Conservation (phyloP, 2,797 vertebrate genomes). For the Champsocephalus esox region DNA sequence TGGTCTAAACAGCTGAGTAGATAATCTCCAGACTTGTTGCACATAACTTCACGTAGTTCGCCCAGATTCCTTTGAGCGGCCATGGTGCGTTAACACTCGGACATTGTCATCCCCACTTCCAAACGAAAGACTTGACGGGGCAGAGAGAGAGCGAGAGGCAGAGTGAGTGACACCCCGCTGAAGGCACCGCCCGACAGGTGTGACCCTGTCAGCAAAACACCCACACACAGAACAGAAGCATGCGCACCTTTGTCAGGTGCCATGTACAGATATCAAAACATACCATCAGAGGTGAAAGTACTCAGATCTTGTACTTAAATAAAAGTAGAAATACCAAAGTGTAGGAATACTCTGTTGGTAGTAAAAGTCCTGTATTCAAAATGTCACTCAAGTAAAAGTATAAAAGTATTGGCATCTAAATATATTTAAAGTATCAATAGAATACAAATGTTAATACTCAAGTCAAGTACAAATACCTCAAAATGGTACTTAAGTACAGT, state of each 20-base stretch:
- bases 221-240: slow-evolving; percentile 15
- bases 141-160: neutral
- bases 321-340: too few species aligned
- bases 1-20: neutral
- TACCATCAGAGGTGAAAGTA: too few species aligned
- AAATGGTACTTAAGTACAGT: too few species aligned
- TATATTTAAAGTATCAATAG: too few species aligned
- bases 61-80: slow-evolving; percentile 5
- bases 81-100: slow-evolving; percentile 39
- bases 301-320: too few species aligned
- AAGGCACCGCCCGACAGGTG: slow-evolving; percentile 72
- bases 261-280: neutral
- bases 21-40: neutral
- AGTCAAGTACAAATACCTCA: too few species aligned
- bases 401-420: too few species aligned
- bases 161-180: slow-evolving; percentile 28
- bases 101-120: slow-evolving; percentile 21
- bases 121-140: neutral
- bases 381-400: too few species aligned
- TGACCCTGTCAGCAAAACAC: slow-evolving; percentile 51
- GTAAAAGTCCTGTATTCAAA: too few species aligned
- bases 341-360: too few species aligned
- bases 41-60: neutral
- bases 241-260: slow-evolving; percentile 46
- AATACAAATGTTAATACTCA: too few species aligned